These are phyloP conservation scores for Strongylocentrotus purpuratus DNA, from an alignment of 35 echinoderm and acorn worm species.

Conservation along the genomic window DNA sequence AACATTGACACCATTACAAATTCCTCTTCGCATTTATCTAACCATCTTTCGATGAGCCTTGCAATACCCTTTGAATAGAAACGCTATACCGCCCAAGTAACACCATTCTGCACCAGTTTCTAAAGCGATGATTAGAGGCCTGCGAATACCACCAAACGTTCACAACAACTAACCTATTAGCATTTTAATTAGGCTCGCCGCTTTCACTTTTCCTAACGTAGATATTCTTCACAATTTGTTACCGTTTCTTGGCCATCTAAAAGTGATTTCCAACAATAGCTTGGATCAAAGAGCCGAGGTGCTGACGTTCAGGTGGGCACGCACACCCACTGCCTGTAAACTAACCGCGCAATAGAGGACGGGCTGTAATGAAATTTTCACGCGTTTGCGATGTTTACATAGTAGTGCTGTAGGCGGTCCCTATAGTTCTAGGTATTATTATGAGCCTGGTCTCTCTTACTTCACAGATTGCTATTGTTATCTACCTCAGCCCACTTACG, in stretches of 20 bases:
- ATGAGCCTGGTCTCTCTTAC: not conserved
- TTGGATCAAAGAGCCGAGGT: not conserved
- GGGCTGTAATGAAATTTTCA: not conserved
- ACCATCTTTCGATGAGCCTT: not conserved
- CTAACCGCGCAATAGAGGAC: not conserved
- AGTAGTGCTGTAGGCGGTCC: not conserved
- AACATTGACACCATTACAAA: not conserved
- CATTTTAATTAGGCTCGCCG: not conserved
- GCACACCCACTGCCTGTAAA: not conserved
- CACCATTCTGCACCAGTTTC: not conserved
- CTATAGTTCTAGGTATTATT: not conserved
- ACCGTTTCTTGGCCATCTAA: not conserved
- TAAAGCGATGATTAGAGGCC: not conserved
- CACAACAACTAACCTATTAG: constrained; percentile 17
- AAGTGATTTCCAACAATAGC: not conserved
- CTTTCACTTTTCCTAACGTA: not conserved
- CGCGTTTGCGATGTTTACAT: not conserved
- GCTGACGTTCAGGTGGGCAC: not conserved
- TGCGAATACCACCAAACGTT: not conserved
- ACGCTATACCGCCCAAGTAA: not conserved
- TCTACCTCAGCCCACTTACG: not conserved
- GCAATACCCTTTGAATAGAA: not conserved
- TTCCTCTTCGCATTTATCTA: not conserved
- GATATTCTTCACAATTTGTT: not conserved
- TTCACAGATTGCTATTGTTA: not conserved